Evolutionary conservation across 2,797 vertebrate genomes (phyloP).

Genomic region (Parambassis ranga): DNA sequence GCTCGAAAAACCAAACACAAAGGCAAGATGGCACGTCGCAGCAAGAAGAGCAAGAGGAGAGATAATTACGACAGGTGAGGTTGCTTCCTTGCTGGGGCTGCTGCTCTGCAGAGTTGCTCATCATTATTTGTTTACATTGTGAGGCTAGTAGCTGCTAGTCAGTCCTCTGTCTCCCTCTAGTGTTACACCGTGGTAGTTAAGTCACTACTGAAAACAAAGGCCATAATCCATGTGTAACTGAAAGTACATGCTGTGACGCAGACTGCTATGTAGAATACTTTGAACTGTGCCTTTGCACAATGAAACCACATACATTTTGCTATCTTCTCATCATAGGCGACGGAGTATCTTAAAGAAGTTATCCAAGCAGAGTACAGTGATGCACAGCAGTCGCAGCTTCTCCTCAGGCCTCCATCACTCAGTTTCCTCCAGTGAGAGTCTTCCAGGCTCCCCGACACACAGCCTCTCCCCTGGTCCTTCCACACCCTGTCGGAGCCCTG

Average conservation of each 20-base stretch:
- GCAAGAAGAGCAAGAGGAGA: constrained; percentile 88
- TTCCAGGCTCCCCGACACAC: constrained; percentile 94
- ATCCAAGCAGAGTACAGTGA: constrained; percentile 89
- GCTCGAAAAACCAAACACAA: constrained; percentile 91
- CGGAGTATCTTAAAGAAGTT: constrained; percentile 92
- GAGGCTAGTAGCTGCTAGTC: neutral
- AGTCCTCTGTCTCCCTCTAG: constrained; percentile 29
- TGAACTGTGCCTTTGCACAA: too few relatives aligned
- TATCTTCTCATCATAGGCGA: constrained; percentile 72
- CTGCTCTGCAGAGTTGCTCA: constrained; percentile 4
- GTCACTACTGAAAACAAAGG: too few relatives aligned
- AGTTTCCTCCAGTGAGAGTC: constrained; percentile 94
- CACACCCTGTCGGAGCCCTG: constrained; percentile 89
- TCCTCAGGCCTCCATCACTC: constrained; percentile 95
- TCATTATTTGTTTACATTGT: neutral
- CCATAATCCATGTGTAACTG: too few relatives aligned
- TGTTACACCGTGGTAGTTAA: neutral
- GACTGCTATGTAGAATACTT: too few relatives aligned
- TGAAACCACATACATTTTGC: neutral
- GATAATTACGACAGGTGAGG: constrained; percentile 91
- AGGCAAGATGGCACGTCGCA: constrained; percentile 92
- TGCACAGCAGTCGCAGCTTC: constrained; percentile 95
- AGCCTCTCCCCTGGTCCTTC: constrained; percentile 91
- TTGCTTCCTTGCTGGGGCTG: neutral
- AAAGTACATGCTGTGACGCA: neutral